Base-by-base conservation (phyloP, 2,797 vertebrate species). In the Heterohyrax brucei region DNA sequence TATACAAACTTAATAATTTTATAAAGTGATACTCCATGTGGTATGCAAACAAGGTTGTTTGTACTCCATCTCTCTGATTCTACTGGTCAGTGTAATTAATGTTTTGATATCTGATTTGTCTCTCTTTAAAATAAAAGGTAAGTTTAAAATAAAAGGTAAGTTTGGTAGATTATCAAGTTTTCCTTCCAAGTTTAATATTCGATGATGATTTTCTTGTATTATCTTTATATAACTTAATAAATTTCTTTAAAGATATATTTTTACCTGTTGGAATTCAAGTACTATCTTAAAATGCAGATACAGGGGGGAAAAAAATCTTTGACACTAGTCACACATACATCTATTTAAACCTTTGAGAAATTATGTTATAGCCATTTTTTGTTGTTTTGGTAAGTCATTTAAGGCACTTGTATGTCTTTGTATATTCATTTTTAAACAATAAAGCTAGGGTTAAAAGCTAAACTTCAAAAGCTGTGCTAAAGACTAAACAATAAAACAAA, bases 401-500 rank as follows among this genome's bases (percentile, higher is more conserved):
- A 28, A 5, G 28, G 30, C 0, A 39, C 16, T 73, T 30, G 39
- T 18, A 48, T 81, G 6, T 86, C 22, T 88, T 61, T 86, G 22
- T 61, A 3, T 77, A 16, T 85, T 81, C 1, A 76, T 85, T 96
- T 89, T 85, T 44, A 19, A 66, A 33, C 16, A 68, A 21, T 68
- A 90, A 73, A 92, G 28, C 10, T 70, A 53, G n/a, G 61, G 3
- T 86, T 80, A 46, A 77, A 79, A 79, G 5, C 39, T 68, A 82
- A 30, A 78, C 6, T 92, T 81, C 5, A 53, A 89, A 64, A 76
- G 50, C 28, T 56, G 4, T 48, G 26, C 13, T 72, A 68, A 91
- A 46, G 39, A 89, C 70, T 73, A 78, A 87, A 70, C 10, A 87
- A 66, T 72, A 80, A 81, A n/a, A 79, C 56, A 59, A 61, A 81